Evolutionary conservation across 2,888 invertebrate genomes (phyloP).

Genomic region (Tenthredo livida): DNA sequence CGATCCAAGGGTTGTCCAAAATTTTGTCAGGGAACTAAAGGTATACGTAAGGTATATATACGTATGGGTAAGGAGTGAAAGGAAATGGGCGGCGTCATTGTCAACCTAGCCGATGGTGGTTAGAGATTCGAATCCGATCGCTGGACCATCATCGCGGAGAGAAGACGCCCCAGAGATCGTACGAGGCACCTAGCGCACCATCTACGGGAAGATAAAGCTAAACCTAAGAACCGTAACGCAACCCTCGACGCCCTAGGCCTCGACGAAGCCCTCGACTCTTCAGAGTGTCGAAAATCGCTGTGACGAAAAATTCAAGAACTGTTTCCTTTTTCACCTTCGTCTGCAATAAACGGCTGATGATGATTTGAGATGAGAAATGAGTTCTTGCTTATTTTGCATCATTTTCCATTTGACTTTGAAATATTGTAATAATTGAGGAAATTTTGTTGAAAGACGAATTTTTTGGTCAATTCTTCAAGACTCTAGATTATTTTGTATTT

Average conservation of each 20-base stretch:
- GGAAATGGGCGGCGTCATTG: slow-evolving; percentile 51
- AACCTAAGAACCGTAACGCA: slow-evolving; percentile 58
- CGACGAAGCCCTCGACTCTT: background rate
- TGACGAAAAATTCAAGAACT: background rate
- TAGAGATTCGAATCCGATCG: slow-evolving; percentile 52
- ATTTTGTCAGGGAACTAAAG: background rate
- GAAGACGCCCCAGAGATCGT: slow-evolving; percentile 70
- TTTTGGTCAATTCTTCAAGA: background rate
- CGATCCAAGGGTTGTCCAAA: slow-evolving; percentile 43
- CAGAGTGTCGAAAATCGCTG: background rate
- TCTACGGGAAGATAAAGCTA: slow-evolving; percentile 69
- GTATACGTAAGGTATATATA: background rate
- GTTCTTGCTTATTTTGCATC: background rate
- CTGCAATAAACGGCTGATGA: background rate
- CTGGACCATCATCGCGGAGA: slow-evolving; percentile 56
- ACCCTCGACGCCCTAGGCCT: slow-evolving; percentile 61
- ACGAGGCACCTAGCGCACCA: slow-evolving; percentile 75
- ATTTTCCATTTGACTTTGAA: background rate
- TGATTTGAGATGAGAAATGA: background rate
- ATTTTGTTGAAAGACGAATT: background rate
- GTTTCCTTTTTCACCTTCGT: background rate
- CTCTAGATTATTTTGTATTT: background rate
- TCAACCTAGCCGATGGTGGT: slow-evolving; percentile 43
- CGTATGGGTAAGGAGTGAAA: slow-evolving; percentile 36
- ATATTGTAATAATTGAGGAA: background rate